Conservation (phyloP, 2,797 vertebrate genomes). For the Petrocephalus sullivani region DNA sequence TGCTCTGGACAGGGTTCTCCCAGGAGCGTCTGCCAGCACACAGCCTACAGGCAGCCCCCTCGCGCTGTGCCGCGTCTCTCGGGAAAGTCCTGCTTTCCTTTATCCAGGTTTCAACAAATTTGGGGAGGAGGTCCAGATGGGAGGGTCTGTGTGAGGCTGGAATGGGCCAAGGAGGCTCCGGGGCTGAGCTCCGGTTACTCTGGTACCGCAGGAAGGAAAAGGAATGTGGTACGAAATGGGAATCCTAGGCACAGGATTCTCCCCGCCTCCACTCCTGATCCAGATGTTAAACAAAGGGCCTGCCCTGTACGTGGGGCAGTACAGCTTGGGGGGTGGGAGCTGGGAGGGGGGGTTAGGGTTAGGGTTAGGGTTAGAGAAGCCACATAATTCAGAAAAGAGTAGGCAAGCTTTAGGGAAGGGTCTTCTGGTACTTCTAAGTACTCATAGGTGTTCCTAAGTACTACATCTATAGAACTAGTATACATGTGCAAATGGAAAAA, state of each 20-base stretch:
- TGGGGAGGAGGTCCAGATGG: background rate
- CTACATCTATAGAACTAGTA: too few species aligned
- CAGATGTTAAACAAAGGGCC: background rate
- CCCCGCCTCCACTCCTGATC: background rate
- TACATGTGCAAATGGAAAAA: background rate
- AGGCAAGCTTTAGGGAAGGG: background rate
- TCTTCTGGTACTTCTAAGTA: background rate
- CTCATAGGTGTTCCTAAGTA: background rate
- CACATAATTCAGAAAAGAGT: background rate
- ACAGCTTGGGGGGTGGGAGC: background rate
- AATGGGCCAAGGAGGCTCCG: background rate
- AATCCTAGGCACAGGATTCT: background rate
- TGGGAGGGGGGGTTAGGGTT: background rate
- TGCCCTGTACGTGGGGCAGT: background rate
- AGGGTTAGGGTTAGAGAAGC: background rate
- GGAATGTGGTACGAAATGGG: background rate
- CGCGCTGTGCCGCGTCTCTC: background rate
- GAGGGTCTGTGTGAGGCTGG: background rate
- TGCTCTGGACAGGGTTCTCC: background rate
- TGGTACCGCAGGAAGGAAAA: background rate
- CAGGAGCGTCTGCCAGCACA: background rate
- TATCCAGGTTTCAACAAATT: background rate
- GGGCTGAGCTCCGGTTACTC: background rate
- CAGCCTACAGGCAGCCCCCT: background rate
- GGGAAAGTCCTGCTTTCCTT: background rate